phyloP scores from a whole-genome alignment of 2,113 vertebrate species.

The Odocoileus virginianus region DNA sequence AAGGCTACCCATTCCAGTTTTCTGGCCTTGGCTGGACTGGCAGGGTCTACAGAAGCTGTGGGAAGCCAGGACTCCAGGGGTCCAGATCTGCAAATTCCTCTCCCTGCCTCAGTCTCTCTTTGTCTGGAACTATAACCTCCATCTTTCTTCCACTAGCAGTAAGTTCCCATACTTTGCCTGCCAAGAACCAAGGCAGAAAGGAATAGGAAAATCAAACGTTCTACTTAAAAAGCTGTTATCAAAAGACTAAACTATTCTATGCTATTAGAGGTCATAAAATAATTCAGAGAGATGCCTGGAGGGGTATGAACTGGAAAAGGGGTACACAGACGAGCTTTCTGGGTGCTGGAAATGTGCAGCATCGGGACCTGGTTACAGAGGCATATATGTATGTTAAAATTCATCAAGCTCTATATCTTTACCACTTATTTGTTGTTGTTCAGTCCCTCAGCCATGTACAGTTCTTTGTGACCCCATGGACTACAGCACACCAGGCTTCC shows the following conservation, averaged over 20 bases:
- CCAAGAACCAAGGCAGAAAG: not conserved
- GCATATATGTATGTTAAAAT: not conserved
- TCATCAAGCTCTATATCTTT: not conserved
- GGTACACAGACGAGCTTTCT: accelerated
- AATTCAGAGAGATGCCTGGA: not conserved
- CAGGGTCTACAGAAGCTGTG: not conserved
- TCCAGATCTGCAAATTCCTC: not conserved
- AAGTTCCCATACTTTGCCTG: not conserved
- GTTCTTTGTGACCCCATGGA: not conserved
- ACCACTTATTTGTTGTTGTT: not conserved
- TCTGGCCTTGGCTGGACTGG: not conserved
- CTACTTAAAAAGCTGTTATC: not conserved
- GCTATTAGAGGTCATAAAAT: not conserved
- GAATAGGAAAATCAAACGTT: not conserved
- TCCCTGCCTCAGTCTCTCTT: not conserved
- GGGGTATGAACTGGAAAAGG: not conserved
- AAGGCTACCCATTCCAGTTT: not conserved
- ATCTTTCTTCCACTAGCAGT: not conserved
- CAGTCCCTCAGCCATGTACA: not conserved
- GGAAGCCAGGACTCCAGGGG: not conserved
- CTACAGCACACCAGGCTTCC: not conserved
- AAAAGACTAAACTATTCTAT: not conserved
- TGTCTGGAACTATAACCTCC: too few relatives aligned
- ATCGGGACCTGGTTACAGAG: not conserved
- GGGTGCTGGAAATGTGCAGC: not conserved